Conservation (phyloP, 1,140 invertebrate species). For the Atta cephalotes region DNA sequence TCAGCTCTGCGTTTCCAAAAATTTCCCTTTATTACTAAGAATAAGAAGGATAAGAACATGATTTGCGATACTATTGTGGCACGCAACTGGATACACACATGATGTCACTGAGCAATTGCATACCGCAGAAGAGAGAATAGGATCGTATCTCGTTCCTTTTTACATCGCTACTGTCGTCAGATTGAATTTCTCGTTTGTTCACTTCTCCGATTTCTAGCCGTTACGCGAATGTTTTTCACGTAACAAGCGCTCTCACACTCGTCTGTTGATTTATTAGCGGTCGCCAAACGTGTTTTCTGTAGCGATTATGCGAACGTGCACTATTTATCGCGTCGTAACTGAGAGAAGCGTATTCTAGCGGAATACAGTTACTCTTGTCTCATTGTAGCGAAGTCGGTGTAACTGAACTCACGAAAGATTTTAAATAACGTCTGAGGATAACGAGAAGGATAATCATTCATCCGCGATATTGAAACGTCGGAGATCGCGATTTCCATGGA, state of each 20-base stretch:
- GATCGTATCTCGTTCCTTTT: not conserved
- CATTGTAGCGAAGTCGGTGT: slow-evolving; percentile 15
- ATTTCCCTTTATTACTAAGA: slow-evolving; percentile 1
- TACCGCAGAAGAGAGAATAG: slow-evolving; percentile 13
- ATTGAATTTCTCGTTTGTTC: slow-evolving; percentile 42
- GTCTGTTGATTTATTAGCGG: slow-evolving; percentile 44
- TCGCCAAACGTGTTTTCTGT: slow-evolving; percentile 13
- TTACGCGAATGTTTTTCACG: slow-evolving; percentile 26
- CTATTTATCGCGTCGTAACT: not conserved
- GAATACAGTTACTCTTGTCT: not conserved
- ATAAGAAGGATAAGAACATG: not conserved
- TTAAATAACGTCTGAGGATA: slow-evolving; percentile 43
- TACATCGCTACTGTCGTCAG: not conserved
- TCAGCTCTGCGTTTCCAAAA: not conserved
- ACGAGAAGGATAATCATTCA: slow-evolving; percentile 39
- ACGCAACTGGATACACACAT: slow-evolving; percentile 2
- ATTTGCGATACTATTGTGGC: slow-evolving; percentile 20
- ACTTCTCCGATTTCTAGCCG: slow-evolving; percentile 27
- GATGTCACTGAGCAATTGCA: slow-evolving; percentile 26
- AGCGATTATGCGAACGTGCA: slow-evolving; percentile 14
- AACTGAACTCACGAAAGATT: slow-evolving; percentile 22
- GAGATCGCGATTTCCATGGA: slow-evolving; percentile 45
- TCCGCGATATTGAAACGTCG: slow-evolving; percentile 54
- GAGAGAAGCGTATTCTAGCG: too few species aligned
- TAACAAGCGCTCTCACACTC: not conserved